Evolutionary conservation across 2,797 vertebrate genomes (phyloP).

Genomic region (Corythornis leucogaster): DNA sequence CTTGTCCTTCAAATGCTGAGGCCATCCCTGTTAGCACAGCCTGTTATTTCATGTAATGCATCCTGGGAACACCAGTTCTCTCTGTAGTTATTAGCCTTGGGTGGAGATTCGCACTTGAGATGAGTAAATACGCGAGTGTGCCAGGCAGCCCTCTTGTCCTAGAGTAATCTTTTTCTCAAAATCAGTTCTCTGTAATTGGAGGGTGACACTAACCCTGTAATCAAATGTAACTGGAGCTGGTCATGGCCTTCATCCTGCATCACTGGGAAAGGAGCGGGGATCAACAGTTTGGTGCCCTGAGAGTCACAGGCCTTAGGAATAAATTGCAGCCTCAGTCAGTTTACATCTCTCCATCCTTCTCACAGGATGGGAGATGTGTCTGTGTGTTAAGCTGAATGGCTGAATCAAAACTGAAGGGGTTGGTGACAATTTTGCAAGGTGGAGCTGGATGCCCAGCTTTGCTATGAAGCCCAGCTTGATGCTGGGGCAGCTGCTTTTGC

Average conservation of each 20-base stretch:
- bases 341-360: background rate
- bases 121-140: background rate
- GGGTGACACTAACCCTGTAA: background rate
- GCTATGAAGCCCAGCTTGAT: background rate
- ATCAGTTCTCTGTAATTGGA: background rate
- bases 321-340: background rate
- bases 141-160: background rate
- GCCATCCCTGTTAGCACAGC: background rate
- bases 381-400: background rate
- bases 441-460: background rate
- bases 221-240: background rate
- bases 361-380: background rate
- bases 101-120: background rate
- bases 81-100: background rate
- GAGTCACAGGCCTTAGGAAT: background rate
- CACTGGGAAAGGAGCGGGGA: background rate
- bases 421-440: background rate
- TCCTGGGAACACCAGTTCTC: constrained; percentile 6
- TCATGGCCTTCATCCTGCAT: background rate
- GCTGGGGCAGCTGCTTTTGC: background rate
- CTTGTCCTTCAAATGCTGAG: background rate
- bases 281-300: background rate
- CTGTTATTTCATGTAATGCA: constrained; percentile 23
- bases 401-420: background rate
- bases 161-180: constrained; percentile 10